Evolutionary conservation across 2,888 invertebrate species (phyloP), one percentile per base, ranked within the genome.

Genomic region (Harpalus rufipes): DNA sequence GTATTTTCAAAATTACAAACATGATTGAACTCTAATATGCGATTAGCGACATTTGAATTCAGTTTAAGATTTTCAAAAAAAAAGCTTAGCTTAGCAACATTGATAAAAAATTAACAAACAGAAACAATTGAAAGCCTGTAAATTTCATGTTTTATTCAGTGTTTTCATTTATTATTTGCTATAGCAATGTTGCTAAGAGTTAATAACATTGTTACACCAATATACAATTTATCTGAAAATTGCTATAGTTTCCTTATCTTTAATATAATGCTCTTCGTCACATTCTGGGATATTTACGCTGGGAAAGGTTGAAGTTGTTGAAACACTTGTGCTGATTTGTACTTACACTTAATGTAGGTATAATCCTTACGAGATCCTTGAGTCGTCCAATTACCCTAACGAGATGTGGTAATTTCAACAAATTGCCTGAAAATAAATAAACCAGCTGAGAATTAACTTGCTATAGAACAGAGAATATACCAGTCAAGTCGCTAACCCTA

Each of bases 331-430:
- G 25, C 32, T 68, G 68, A 39, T 68, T 39, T 7, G 5, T 32
- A 68, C 68, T 32, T 4, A 7, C 68, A 68, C 68, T 68, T 39
- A 7, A 12, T 7, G 39, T 14, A 39, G n/a, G 32, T 68, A 51
- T 51, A 68, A 68, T 68, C 68, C 32, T 65, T 65, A 7, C n/a
- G 32, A 65, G 65, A 25, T 25, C 65, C n/a, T 10, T 39, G 68
- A 41, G 39, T 68, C 32, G 39, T 68, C 39, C 68, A 68, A 68
- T 68, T 68, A 68, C 68, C 14, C 32, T 68, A 68, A 68, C n/a
- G 68, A 68, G 68, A 39, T 14, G 76, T 51, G 21, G 76, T 56
- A 76, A 76, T 76, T 51, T 51, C 76, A 56, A 21, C 76, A 56
- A 76, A 76, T 51, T 76, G 51, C 44, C 44, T 21, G 18, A 44